These are phyloP conservation scores for Diadumene lineata DNA, from an alignment of 92 coral and sea anemone species.

Conservation along the genomic window DNA sequence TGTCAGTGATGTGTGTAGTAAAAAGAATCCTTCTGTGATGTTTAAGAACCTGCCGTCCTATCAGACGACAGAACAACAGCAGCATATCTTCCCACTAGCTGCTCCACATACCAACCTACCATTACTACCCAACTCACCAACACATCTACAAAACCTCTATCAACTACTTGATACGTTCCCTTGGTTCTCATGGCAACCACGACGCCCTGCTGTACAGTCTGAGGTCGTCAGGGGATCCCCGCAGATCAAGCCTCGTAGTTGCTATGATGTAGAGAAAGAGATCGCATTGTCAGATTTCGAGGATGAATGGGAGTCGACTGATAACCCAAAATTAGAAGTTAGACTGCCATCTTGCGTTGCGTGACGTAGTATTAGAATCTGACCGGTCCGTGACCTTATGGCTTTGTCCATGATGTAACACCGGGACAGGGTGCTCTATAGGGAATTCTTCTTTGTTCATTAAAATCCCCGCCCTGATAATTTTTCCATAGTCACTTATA, in stretches of 20 bases:
- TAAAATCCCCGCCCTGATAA: no score
- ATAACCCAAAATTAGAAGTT: conserved; percentile 22
- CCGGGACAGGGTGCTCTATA: no score
- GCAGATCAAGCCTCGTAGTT: conserved; percentile 10
- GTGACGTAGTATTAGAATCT: no score
- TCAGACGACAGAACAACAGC: conserved; percentile 19
- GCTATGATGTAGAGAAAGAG: not conserved
- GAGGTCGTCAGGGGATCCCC: conserved; percentile 21
- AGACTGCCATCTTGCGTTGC: conserved; percentile 18
- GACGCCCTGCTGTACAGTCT: conserved; percentile 6
- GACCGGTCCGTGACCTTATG: no score
- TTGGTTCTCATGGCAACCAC: conserved; percentile 51
- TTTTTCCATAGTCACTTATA: no score
- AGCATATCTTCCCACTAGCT: conserved; percentile 37
- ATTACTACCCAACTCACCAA: conserved; percentile 38
- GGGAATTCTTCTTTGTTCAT: no score
- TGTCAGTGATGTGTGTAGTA: conserved; percentile 40
- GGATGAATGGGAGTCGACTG: conserved; percentile 1
- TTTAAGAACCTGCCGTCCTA: conserved; percentile 37
- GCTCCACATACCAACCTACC: conserved; percentile 47
- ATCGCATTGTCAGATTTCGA: conserved; percentile 13
- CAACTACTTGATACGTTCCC: conserved; percentile 35
- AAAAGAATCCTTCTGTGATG: conserved; percentile 21
- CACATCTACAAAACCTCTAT: conserved; percentile 42
- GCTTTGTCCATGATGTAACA: no score